A percentile compares a stretch with the other conserved stretches of the same genome.
Conservation (phyloP, 2,888 invertebrate species). For the Noctuana brunneofusca region DNA sequence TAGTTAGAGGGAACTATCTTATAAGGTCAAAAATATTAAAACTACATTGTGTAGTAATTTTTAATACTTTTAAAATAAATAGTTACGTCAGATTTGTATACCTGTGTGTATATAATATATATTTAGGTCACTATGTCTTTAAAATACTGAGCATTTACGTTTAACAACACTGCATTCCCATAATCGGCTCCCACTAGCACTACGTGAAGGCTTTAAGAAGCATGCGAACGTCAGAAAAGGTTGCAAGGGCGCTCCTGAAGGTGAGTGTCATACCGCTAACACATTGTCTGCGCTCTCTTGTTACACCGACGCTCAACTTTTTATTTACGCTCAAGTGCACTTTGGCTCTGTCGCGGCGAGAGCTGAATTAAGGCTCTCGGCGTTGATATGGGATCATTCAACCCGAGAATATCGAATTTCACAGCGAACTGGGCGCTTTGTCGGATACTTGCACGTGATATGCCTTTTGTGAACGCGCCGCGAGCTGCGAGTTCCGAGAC, state of each 20-base stretch:
- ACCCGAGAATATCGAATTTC: constrained; percentile 80
- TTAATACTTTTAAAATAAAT: not conserved
- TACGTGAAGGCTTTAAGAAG: constrained; percentile 1
- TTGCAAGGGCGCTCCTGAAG: constrained; percentile 63
- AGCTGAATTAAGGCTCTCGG: constrained; percentile 79
- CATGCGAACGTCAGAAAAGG: constrained; percentile 41
- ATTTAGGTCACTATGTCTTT: not conserved
- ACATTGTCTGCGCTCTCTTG: constrained; percentile 75
- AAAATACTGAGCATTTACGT: not conserved
- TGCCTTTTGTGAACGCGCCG: constrained; percentile 59
- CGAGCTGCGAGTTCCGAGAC: constrained; percentile 33
- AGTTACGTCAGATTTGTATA: no score
- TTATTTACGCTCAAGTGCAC: constrained; percentile 82
- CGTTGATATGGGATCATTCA: constrained; percentile 82
- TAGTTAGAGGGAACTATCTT: no score
- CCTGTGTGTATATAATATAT: not conserved
- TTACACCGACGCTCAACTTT: constrained; percentile 77
- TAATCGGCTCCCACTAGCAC: not conserved
- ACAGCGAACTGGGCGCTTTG: constrained; percentile 76
- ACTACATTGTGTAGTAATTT: no score
- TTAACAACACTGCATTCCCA: not conserved
- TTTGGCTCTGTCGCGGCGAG: constrained; percentile 73
- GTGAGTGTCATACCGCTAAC: constrained; percentile 74
- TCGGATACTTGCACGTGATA: constrained; percentile 78
- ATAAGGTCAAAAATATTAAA: no score